phyloP scores from a whole-genome alignment of 2,113 vertebrate species.

The Cercopithecus mona region DNA sequence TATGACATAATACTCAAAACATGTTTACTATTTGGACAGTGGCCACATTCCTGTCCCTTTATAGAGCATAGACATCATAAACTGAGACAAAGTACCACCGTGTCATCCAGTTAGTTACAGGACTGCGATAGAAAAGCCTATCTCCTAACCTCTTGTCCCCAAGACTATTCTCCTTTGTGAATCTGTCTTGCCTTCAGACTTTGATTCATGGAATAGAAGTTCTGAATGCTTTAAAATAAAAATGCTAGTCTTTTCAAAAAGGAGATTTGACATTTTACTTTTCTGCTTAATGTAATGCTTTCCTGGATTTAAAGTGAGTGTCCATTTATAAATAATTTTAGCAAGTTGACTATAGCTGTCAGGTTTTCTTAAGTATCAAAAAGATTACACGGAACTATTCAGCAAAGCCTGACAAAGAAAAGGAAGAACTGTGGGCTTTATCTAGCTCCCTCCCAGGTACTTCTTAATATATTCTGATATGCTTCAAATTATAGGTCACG shows the following conservation, averaged over 20 bases:
- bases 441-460: background rate
- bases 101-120: background rate
- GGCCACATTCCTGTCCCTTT: background rate
- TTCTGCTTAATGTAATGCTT: constrained; percentile 39
- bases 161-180: background rate
- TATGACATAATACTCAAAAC: background rate
- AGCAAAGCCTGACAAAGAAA: constrained; percentile 40
- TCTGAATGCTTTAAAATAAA: constrained; percentile 5
- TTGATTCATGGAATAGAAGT: constrained; percentile 17
- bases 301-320: constrained; percentile 21
- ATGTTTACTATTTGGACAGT: background rate
- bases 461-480: constrained; percentile 60
- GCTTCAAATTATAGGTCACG: constrained; percentile 66
- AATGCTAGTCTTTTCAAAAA: constrained; percentile 7
- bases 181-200: background rate
- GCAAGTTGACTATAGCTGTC: constrained; percentile 42
- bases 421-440: background rate
- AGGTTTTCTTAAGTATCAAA: background rate
- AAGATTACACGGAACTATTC: constrained; percentile 14
- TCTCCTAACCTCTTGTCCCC: background rate
- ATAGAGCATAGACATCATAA: background rate
- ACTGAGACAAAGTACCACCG: background rate
- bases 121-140: background rate
- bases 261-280: constrained; percentile 33
- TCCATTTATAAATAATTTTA: constrained; percentile 61